A percentile compares a stretch with the other conserved stretches of the same genome.
Evolutionary conservation across 2,797 vertebrate genomes (phyloP).

Genomic region (Hyperoplus lanceolatus): DNA sequence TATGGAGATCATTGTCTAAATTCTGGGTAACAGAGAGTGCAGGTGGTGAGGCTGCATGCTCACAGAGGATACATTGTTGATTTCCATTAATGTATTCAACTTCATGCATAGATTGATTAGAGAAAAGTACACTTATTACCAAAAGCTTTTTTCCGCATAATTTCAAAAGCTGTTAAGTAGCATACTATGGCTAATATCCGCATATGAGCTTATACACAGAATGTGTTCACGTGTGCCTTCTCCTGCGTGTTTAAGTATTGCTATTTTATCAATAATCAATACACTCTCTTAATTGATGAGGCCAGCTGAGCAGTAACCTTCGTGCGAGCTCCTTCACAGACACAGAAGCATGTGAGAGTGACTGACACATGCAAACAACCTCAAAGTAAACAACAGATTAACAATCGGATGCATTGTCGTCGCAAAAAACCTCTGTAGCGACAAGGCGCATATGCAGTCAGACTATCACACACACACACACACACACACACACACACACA

Average conservation of each 20-base stretch:
- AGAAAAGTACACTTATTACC: slow-evolving; percentile 17
- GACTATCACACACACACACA: slow-evolving; percentile 20
- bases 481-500: background rate
- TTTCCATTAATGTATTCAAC: slow-evolving; percentile 3
- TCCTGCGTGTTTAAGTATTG: slow-evolving; percentile 29
- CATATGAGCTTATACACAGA: slow-evolving; percentile 31
- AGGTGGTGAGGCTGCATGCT: slow-evolving; percentile 1
- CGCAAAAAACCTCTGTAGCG: slow-evolving; percentile 42
- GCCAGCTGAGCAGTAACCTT: slow-evolving; percentile 36
- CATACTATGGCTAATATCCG: background rate
- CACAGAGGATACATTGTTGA: background rate
- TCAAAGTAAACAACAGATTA: background rate
- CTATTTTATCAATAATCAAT: slow-evolving; percentile 8
- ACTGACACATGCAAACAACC: background rate
- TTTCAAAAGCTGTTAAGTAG: slow-evolving; percentile 12
- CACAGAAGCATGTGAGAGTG: slow-evolving; percentile 4
- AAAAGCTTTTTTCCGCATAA: slow-evolving; percentile 18
- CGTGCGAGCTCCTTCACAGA: background rate
- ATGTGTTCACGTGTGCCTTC: slow-evolving; percentile 21
- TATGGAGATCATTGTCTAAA: background rate
- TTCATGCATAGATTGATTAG: slow-evolving; percentile 21
- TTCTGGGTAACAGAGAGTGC: slow-evolving; percentile 17
- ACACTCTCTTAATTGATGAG: slow-evolving; percentile 1
- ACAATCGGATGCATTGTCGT: background rate
- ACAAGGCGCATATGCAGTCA: slow-evolving; percentile 8